A percentile compares a stretch with the other conserved stretches of the same genome.
Evolutionary conservation across 2,113 vertebrate species (phyloP).

Genomic region (Malaclemys terrapin): DNA sequence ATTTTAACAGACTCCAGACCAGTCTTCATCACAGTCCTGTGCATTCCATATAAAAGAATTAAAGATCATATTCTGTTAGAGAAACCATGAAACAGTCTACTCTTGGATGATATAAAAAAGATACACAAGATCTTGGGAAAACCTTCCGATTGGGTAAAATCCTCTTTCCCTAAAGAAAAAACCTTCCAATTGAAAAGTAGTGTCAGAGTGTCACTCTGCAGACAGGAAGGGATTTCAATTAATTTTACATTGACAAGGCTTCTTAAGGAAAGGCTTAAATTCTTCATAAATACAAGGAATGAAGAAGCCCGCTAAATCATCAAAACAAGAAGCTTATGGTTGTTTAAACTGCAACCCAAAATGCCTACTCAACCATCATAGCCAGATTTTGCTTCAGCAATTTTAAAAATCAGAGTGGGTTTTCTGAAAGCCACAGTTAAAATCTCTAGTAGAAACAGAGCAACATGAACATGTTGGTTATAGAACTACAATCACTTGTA

Average conservation of each 20-base stretch:
- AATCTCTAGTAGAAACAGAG: not conserved
- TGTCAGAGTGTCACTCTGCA: not conserved
- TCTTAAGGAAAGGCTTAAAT: not conserved
- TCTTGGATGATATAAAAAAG: not conserved
- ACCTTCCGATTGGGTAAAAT: not conserved
- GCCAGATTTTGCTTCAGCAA: not conserved
- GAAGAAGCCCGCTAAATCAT: not conserved
- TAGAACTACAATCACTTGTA: not conserved
- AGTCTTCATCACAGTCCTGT: slow-evolving; percentile 97
- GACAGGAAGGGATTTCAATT: not conserved
- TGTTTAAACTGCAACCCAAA: not conserved
- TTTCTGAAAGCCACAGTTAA: not conserved
- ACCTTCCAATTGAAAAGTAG: not conserved
- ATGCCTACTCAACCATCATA: not conserved
- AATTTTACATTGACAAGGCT: not conserved
- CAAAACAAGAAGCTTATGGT: not conserved
- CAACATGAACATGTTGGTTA: not conserved
- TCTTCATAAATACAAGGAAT: not conserved
- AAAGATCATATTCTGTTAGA: slow-evolving; percentile 19
- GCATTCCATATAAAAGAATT: not conserved
- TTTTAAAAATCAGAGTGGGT: not conserved
- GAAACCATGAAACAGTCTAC: not conserved
- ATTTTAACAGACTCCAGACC: slow-evolving; percentile 92
- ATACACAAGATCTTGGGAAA: not conserved
- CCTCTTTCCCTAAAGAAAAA: not conserved